Evolutionary conservation across 2,888 invertebrate genomes (phyloP).

Genomic region (Agrotis puta): DNA sequence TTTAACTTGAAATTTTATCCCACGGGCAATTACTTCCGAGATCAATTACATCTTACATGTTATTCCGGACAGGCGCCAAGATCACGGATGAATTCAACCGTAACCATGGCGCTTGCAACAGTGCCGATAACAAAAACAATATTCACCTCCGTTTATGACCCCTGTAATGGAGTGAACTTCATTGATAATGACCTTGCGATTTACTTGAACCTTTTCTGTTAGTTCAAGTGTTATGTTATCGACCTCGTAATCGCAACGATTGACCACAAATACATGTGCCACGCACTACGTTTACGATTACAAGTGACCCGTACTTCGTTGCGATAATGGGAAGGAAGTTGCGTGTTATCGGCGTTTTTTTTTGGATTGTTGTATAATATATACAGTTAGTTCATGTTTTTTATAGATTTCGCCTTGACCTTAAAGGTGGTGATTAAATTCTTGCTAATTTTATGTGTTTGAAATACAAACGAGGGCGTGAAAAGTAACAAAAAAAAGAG

Average conservation of each 20-base stretch:
- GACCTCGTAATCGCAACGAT: conserved; percentile 21
- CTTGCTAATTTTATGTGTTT: too few relatives aligned
- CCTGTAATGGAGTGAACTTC: not conserved
- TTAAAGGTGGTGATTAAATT: too few relatives aligned
- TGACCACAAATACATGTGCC: conserved; percentile 9
- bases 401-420: conserved; percentile 27
- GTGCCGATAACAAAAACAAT: not conserved
- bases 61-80: too few relatives aligned
- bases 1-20: too few relatives aligned
- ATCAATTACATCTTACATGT: too few relatives aligned
- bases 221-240: conserved; percentile 38
- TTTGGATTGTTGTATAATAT: not conserved
- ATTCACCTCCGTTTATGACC: not conserved
- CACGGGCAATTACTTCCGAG: too few relatives aligned
- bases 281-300: conserved; percentile 13
- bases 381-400: not conserved
- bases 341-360: conserved; percentile 20
- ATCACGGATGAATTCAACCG: too few relatives aligned
- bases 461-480: too few relatives aligned
- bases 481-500: too few relatives aligned
- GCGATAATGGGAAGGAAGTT: conserved; percentile 1
- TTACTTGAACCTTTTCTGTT: conserved; percentile 19
- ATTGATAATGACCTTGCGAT: conserved; percentile 47
- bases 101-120: too few relatives aligned
- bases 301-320: not conserved